Conservation (phyloP, 2,888 invertebrate species). For the Calephelis perditalis region DNA sequence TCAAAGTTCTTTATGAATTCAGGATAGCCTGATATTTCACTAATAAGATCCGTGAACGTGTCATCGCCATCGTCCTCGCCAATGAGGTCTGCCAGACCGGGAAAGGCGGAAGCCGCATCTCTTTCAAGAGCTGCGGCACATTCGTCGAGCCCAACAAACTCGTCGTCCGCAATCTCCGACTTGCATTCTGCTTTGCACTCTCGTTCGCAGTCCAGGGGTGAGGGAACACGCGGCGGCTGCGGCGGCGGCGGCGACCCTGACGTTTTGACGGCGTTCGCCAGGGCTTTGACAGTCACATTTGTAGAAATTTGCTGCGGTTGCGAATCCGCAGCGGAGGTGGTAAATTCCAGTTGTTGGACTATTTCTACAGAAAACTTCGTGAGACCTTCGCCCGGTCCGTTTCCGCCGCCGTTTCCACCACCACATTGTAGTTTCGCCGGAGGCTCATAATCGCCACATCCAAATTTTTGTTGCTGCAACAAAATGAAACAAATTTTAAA, state of each 20-base stretch:
- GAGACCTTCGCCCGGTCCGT: slow-evolving; percentile 71
- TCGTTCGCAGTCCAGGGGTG: slow-evolving; percentile 89
- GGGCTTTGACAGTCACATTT: slow-evolving; percentile 91
- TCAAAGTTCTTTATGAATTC: slow-evolving; percentile 93
- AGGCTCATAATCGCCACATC: slow-evolving; percentile 85
- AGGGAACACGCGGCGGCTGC: slow-evolving; percentile 82
- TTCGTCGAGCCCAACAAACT: slow-evolving; percentile 90
- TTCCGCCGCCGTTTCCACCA: slow-evolving; percentile 54
- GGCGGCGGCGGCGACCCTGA: slow-evolving; percentile 62
- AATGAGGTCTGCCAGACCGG: slow-evolving; percentile 88
- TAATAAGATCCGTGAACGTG: slow-evolving; percentile 91
- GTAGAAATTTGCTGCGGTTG: slow-evolving; percentile 94
- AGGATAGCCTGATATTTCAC: slow-evolving; percentile 90
- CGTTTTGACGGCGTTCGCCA: slow-evolving; percentile 70
- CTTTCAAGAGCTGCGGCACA: slow-evolving; percentile 92
- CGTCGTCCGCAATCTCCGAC: slow-evolving; percentile 87
- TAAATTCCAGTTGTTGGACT: slow-evolving; percentile 94
- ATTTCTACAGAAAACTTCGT: slow-evolving; percentile 94
- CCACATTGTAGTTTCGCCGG: slow-evolving; percentile 84
- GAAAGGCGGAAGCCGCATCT: slow-evolving; percentile 87
- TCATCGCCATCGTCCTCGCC: slow-evolving; percentile 91
- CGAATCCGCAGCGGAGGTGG: slow-evolving; percentile 90
- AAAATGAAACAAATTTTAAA: slow-evolving; percentile 31
- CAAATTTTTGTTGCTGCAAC: slow-evolving; percentile 90
- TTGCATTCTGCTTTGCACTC: slow-evolving; percentile 88